Evolutionary conservation across 1,140 invertebrate species (phyloP).

Genomic region (Pogonomyrmex californicus): DNA sequence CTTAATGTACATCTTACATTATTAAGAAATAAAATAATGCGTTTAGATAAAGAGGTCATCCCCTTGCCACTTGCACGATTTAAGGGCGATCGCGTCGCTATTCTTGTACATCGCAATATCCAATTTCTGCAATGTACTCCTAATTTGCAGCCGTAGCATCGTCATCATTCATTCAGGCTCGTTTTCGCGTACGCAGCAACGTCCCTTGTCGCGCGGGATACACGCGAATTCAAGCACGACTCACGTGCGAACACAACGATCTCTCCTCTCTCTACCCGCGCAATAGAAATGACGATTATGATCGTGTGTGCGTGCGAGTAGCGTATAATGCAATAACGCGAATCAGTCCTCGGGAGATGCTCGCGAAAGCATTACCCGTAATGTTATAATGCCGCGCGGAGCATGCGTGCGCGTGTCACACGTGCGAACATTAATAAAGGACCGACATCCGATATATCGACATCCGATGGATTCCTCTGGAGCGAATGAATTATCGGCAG

Average conservation of each 20-base stretch:
- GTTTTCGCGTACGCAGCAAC: slow-evolving; percentile 47
- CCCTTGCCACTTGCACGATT: not conserved
- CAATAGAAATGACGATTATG: slow-evolving; percentile 47
- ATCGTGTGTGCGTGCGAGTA: slow-evolving; percentile 54
- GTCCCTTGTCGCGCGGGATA: slow-evolving; percentile 55
- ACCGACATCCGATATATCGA: slow-evolving; percentile 61
- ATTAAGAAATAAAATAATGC: not conserved
- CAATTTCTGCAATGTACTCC: slow-evolving; percentile 25
- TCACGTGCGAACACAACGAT: slow-evolving; percentile 50
- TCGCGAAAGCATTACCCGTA: slow-evolving; percentile 73
- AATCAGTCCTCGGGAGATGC: slow-evolving; percentile 67
- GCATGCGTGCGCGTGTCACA: slow-evolving; percentile 36
- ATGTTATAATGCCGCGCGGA: slow-evolving; percentile 67
- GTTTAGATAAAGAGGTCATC: not conserved
- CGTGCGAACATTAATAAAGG: slow-evolving; percentile 58
- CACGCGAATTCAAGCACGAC: slow-evolving; percentile 55
- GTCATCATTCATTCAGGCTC: slow-evolving; percentile 54
- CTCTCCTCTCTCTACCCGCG: slow-evolving; percentile 1
- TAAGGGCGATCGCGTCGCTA: slow-evolving; percentile 1
- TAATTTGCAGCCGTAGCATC: slow-evolving; percentile 41
- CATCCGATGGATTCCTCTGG: slow-evolving; percentile 57
- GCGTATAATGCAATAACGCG: slow-evolving; percentile 67
- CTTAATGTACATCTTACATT: not conserved
- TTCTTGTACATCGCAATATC: slow-evolving; percentile 31
- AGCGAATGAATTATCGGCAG: slow-evolving; percentile 56